Evolutionary conservation across 2,113 vertebrate species (phyloP).

Genomic region (Scatophagus argus): DNA sequence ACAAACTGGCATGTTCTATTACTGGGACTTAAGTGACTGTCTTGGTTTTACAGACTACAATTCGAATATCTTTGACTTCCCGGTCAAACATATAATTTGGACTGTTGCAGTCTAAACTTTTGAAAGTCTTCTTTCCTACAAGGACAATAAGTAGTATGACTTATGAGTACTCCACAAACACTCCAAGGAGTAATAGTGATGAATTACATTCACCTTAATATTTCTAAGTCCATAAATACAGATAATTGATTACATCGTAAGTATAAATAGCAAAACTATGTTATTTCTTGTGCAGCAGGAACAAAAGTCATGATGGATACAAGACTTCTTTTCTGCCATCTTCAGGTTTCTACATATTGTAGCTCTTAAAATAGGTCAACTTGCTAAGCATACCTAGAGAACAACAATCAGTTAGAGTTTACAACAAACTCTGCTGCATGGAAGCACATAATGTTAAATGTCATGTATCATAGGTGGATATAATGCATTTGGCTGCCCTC

Average conservation of each 20-base stretch:
- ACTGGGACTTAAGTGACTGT: slow-evolving; percentile 29
- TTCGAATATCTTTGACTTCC: slow-evolving; percentile 35
- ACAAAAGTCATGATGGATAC: too few relatives aligned
- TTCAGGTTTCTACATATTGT: too few relatives aligned
- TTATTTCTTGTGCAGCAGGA: background rate
- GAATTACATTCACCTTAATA: background rate
- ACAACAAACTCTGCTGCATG: background rate
- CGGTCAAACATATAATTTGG: slow-evolving; percentile 42
- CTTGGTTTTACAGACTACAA: slow-evolving; percentile 47
- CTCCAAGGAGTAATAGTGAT: too few relatives aligned
- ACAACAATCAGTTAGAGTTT: background rate
- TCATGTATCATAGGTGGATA: background rate
- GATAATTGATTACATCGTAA: too few relatives aligned
- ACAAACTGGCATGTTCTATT: slow-evolving; percentile 52
- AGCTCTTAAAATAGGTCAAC: background rate
- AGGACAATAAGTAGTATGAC: background rate
- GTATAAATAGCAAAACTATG: background rate
- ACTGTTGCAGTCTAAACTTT: slow-evolving; percentile 21
- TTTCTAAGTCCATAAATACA: background rate
- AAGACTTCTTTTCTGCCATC: too few relatives aligned
- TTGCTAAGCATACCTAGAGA: background rate
- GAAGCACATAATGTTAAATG: background rate
- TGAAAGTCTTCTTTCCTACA: slow-evolving; percentile 3
- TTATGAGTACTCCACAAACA: too few relatives aligned
- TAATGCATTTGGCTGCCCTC: background rate